Conservation (phyloP, 2,797 vertebrate genomes). For the Xenops minutus region DNA sequence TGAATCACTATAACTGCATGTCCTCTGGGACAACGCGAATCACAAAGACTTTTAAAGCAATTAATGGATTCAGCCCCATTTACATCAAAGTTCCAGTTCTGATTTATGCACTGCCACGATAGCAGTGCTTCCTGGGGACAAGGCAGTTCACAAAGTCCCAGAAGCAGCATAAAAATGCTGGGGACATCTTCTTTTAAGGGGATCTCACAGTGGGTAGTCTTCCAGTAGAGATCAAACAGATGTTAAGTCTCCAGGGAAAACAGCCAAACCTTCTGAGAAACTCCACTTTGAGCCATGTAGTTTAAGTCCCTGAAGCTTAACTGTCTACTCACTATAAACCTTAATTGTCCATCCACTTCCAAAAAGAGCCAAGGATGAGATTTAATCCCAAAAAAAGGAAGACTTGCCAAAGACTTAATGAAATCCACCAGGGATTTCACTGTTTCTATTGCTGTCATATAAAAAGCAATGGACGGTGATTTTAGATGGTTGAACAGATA, state of each 20-base stretch:
- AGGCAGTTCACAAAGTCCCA: not conserved
- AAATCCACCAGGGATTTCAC: not conserved
- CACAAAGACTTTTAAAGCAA: conserved; percentile 37
- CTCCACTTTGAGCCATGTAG: not conserved
- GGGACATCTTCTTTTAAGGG: not conserved
- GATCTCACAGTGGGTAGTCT: not conserved
- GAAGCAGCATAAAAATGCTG: not conserved
- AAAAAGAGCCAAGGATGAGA: not conserved
- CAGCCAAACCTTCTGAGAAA: not conserved
- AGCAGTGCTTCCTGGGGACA: conserved; percentile 23
- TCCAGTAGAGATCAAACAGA: conserved; percentile 5
- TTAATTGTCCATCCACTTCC: not conserved
- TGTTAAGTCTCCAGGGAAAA: not conserved
- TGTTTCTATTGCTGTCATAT: not conserved
- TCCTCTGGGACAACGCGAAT: conserved; percentile 43
- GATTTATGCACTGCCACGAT: conserved; percentile 30
- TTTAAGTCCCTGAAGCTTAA: not conserved
- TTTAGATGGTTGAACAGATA: not conserved
- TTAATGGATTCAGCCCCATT: conserved; percentile 24
- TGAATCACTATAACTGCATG: conserved; percentile 16
- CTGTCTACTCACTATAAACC: not conserved
- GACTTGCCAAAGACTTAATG: not conserved
- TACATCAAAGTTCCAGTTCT: conserved; percentile 43
- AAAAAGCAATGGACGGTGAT: not conserved
- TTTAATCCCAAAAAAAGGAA: not conserved